Evolutionary conservation across 2,797 vertebrate species (phyloP), one percentile per base, ranked within the genome.

Genomic region (Meda fulgida): DNA sequence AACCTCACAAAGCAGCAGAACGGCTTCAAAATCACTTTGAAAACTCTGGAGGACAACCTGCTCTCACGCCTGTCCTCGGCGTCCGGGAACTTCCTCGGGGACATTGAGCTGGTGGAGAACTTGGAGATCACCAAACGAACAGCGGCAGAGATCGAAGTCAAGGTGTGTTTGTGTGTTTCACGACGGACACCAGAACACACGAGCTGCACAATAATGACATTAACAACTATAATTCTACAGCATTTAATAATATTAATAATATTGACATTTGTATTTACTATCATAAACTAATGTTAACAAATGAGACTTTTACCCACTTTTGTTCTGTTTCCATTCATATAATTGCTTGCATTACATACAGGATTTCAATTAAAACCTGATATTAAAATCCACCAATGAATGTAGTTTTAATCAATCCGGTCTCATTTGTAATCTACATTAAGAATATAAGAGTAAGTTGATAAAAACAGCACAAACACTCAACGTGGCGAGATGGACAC

Each of bases 11-110:
- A 96, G 90, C 95, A 99, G 85, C 98, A 99, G 89, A 99, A 99
- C 0, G 96, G 94, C 21, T 99, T 99, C 92, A 99, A 99, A 95
- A 99, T 99, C 93, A 98, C 97, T 5, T 94, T 99, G 92, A 99
- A 98, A 94, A 97, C 93, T 0, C 85, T 99, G 87, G 98, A 99
- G 93, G 98, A 99, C 93, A 95, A 96, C 82, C 92, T 99, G 87
- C 95, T 99, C 0, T 99, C 97, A 55, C 94, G 94, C 29, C 92
- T 99, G 70, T 99, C 98, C 10, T 96, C 97, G 0, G 98, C 98
- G 51, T 98, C 98, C 0, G 97, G 97, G 78, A 94, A 97, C 93
- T 99, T 99, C 93, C 94, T 99, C 69, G 97, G 93, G 31, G 60
- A 31, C 63, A 8, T 18, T 1, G 14, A 65, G 9, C 63, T 31